Evolutionary conservation across 2,797 vertebrate genomes (phyloP).

Genomic region (Lacerta agilis): DNA sequence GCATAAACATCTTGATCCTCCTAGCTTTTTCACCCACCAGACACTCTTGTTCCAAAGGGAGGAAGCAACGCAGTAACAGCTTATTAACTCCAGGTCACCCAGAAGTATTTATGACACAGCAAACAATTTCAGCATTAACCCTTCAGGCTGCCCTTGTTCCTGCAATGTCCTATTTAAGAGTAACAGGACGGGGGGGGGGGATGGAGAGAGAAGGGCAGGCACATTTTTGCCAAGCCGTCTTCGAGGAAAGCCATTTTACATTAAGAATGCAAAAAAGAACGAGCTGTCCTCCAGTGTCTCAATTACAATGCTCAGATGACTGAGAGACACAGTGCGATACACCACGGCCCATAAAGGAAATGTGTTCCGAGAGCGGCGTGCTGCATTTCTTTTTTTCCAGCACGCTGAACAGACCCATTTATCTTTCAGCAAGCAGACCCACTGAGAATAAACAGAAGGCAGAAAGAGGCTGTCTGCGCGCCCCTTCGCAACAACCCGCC

Average conservation of each 20-base stretch:
- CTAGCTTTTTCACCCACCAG: background rate
- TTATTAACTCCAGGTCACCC: background rate
- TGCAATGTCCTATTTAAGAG: background rate
- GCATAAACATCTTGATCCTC: conserved; percentile 26
- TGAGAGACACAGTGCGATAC: no score
- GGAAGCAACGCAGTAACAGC: conserved; percentile 4
- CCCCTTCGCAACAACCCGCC: background rate
- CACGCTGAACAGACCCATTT: no score
- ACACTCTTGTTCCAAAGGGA: background rate
- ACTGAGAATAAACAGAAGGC: background rate
- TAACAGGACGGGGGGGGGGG: background rate
- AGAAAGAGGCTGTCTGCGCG: background rate
- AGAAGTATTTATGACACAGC: background rate
- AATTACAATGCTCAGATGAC: background rate
- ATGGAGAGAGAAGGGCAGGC: background rate
- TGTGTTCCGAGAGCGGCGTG: accelerated
- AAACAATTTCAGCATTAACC: background rate
- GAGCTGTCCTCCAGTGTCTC: background rate
- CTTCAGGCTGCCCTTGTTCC: background rate
- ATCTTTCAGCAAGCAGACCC: background rate
- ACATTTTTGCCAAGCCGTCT: background rate
- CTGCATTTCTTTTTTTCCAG: no score
- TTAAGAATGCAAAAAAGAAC: background rate
- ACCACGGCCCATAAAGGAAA: background rate
- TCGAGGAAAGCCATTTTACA: conserved; percentile 4